phyloP scores from a whole-genome alignment of 1,140 invertebrate genomes.

The Anastrepha obliqua region DNA sequence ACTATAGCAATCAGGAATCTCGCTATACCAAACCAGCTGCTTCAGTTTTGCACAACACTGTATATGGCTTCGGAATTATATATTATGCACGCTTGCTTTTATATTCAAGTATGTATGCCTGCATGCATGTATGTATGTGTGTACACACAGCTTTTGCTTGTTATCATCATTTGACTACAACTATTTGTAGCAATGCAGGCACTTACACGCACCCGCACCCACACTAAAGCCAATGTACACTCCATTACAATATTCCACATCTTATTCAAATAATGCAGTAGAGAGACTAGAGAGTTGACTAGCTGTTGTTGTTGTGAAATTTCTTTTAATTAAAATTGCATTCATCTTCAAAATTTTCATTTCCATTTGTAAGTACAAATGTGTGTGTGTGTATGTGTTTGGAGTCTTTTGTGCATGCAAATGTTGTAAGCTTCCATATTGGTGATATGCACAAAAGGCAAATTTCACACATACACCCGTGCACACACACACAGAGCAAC shows the following conservation, averaged over 20 bases:
- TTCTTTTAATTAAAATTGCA: conserved; percentile 49
- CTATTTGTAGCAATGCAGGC: not conserved
- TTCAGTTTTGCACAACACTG: no score
- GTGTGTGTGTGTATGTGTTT: not conserved
- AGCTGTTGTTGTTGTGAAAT: conserved; percentile 19
- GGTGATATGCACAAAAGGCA: not conserved
- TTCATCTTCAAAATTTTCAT: not conserved
- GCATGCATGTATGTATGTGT: no score
- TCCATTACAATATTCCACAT: not conserved
- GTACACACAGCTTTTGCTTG: not conserved
- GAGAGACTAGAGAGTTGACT: not conserved
- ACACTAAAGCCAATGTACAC: not conserved
- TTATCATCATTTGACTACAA: conserved; percentile 7
- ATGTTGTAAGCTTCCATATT: conserved; percentile 1
- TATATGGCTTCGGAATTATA: no score
- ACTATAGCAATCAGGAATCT: no score
- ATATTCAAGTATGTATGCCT: no score
- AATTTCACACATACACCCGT: not conserved
- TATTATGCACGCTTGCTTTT: no score
- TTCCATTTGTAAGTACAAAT: not conserved
- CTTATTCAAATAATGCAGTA: not conserved
- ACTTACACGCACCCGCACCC: not conserved
- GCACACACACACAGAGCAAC: not conserved
- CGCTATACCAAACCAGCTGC: no score
- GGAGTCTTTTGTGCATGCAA: conserved; percentile 5